phyloP scores from a whole-genome alignment of 2,888 invertebrate species.

The Drosophila recens region DNA sequence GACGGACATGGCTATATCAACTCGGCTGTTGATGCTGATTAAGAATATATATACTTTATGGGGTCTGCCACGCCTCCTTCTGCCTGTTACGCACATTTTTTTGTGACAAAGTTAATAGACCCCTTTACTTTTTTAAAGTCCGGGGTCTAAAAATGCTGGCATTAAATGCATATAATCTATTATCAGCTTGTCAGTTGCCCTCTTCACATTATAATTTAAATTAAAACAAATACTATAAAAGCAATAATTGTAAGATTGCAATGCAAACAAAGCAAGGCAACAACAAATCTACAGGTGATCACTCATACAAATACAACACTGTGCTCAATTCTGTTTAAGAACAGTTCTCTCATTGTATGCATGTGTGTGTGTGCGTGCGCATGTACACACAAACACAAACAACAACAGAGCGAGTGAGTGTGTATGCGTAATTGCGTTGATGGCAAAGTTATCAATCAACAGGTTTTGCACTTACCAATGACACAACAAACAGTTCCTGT shows the following conservation, averaged over 20 bases:
- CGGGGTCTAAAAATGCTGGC: constrained; percentile 21
- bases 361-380: constrained; percentile 23
- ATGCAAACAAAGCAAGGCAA: constrained; percentile 14
- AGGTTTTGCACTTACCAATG: constrained; percentile 89
- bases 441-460: constrained; percentile 64
- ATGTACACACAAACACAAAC: constrained; percentile 6
- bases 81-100: too few species aligned
- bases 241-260: constrained; percentile 11
- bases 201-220: constrained; percentile 41
- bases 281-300: constrained; percentile 27
- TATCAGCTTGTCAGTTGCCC: constrained; percentile 28
- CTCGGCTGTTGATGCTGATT: too few species aligned
- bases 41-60: too few species aligned
- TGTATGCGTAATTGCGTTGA: constrained; percentile 32
- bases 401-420: background rate
- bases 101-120: too few species aligned
- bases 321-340: constrained; percentile 12
- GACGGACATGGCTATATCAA: too few species aligned
- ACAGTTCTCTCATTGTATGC: constrained; percentile 1
- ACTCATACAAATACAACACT: background rate
- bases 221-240: constrained; percentile 11
- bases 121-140: too few species aligned
- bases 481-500: constrained; percentile 96
- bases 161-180: constrained; percentile 6
- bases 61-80: too few species aligned